Conservation (phyloP, 2,888 invertebrate species). For the Apamea anceps region DNA sequence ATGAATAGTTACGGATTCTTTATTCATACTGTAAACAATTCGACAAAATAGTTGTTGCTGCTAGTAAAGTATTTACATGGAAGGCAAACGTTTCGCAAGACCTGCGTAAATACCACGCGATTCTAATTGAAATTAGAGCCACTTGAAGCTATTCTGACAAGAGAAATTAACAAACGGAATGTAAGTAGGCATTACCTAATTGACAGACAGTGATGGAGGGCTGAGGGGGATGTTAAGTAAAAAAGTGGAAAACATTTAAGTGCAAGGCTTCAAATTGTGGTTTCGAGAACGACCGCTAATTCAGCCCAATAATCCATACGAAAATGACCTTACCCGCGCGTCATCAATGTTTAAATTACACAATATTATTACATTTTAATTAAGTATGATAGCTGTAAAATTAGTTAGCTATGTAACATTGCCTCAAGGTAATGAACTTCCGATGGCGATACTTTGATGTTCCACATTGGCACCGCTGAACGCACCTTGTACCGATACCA, state of each 20-base stretch:
- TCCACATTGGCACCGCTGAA: constrained; percentile 18
- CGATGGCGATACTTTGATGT: constrained; percentile 23
- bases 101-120: constrained; percentile 56
- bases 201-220: background rate
- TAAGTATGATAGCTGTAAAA: background rate
- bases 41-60: background rate
- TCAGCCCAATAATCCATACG: background rate
- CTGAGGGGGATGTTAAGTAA: background rate
- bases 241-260: background rate
- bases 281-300: background rate
- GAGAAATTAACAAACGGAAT: constrained; percentile 41
- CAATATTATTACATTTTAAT: constrained; percentile 1
- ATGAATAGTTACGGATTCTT: background rate
- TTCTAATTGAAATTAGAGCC: constrained; percentile 50
- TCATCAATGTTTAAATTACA: constrained; percentile 6
- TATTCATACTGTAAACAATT: background rate
- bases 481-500: background rate
- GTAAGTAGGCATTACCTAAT: background rate
- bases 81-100: constrained; percentile 48
- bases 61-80: constrained; percentile 1
- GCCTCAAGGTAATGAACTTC: constrained; percentile 17
- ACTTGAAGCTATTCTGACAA: constrained; percentile 26
- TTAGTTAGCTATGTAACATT: background rate
- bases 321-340: background rate
- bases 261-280: background rate